phyloP scores from a whole-genome alignment of 2,113 vertebrate genomes.

The Mastomys coucha region DNA sequence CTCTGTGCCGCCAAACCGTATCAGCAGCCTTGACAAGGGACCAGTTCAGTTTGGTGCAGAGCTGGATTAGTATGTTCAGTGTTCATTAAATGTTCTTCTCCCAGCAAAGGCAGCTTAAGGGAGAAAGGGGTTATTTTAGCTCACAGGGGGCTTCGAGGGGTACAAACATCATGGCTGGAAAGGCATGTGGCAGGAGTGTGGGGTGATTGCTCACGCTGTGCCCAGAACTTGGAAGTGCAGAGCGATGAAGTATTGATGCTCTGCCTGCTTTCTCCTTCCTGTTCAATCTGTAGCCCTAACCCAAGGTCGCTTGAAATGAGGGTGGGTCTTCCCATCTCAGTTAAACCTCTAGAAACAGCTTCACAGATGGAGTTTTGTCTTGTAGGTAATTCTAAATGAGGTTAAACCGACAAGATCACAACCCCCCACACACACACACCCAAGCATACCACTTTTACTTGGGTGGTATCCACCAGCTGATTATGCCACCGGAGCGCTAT shows the following conservation, averaged over 20 bases:
- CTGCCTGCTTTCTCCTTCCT: not conserved
- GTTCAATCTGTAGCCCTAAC: not conserved
- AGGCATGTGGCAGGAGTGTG: not conserved
- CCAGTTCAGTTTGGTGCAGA: not conserved
- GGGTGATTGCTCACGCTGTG: not conserved
- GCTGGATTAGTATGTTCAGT: not conserved
- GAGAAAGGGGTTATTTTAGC: not conserved
- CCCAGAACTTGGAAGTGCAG: not conserved
- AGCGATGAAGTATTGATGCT: not conserved
- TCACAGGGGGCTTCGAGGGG: too few relatives aligned
- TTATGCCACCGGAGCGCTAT: not conserved
- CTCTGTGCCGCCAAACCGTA: not conserved
- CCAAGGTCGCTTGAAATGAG: not conserved
- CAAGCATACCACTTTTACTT: too few relatives aligned
- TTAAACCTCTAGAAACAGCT: not conserved
- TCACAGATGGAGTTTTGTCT: not conserved
- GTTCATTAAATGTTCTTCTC: not conserved
- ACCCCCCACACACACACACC: not conserved
- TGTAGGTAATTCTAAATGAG: not conserved
- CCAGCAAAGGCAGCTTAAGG: not conserved
- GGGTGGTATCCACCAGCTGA: not conserved
- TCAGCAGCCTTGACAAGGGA: not conserved
- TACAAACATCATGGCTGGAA: not conserved
- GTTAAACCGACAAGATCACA: not conserved
- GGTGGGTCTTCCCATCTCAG: not conserved